These are phyloP conservation scores for Acanthosepion pharaonis DNA, from an alignment of 2,888 invertebrate species.

Conservation along the genomic window DNA sequence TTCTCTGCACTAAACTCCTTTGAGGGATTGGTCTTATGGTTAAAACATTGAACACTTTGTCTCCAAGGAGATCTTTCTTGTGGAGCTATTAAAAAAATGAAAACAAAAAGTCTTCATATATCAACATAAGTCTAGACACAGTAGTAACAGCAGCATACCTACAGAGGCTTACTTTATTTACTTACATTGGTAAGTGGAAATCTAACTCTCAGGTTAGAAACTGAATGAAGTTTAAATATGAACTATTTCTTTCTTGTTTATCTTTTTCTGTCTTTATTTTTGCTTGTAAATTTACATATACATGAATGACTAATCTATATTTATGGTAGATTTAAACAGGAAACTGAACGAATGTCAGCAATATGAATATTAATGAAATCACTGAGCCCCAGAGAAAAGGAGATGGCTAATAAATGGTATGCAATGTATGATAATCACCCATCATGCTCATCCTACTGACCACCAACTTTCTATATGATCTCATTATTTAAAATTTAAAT, in stretches of 20 bases:
- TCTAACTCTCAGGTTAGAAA: neutral
- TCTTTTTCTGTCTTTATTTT: neutral
- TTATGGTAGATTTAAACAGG: neutral
- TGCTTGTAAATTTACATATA: neutral
- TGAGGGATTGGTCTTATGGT: neutral
- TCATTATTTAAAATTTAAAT: neutral
- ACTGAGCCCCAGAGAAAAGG: slow-evolving; percentile 4
- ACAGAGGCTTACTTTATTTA: neutral
- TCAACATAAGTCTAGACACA: neutral
- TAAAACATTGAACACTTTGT: neutral
- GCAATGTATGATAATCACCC: neutral
- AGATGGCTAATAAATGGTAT: neutral
- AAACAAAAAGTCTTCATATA: neutral
- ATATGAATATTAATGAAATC: slow-evolving; percentile 33
- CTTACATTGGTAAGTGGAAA: neutral
- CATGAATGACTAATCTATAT: neutral
- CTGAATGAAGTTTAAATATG: neutral
- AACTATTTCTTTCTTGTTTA: neutral
- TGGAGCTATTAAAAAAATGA: neutral
- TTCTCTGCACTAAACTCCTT: neutral
- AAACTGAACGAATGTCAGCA: neutral
- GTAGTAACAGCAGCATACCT: slow-evolving; percentile 4
- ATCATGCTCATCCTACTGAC: neutral
- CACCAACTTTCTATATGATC: neutral
- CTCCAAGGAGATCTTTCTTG: slow-evolving; percentile 33